Percentiles rank a stretch among this genome's conserved stretches.
phyloP scores from a whole-genome alignment of 2,113 vertebrate genomes.

The Sorex fumeus region DNA sequence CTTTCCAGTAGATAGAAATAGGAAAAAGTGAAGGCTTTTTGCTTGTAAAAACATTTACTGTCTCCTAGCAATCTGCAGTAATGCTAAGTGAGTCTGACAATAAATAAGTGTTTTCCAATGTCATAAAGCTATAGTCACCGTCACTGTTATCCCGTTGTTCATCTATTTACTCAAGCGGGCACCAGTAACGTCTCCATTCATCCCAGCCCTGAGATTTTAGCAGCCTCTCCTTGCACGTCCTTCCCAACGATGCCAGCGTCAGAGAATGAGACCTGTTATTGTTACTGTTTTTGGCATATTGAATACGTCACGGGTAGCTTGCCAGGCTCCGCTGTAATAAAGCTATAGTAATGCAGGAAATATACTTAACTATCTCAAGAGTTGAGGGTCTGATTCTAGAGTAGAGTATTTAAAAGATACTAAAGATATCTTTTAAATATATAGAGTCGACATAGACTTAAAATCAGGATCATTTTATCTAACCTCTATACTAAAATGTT shows the following conservation, averaged over 20 bases:
- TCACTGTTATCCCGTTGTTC: no score
- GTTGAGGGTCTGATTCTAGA: not conserved
- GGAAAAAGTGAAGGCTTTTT: conserved; percentile 80
- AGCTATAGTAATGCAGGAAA: conserved; percentile 63
- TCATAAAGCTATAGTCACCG: conserved; percentile 75
- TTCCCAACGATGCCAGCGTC: no score
- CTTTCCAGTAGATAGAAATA: conserved; percentile 68
- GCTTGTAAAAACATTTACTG: conserved; percentile 83
- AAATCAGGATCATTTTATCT: not conserved
- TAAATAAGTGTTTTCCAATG: conserved; percentile 73
- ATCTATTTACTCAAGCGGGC: no score
- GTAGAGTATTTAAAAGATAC: conserved; percentile 40
- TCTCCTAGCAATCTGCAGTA: conserved; percentile 82
- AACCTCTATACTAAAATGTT: not conserved
- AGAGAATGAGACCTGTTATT: no score
- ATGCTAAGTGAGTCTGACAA: conserved; percentile 76
- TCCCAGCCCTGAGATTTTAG: no score
- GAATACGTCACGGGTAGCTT: no score
- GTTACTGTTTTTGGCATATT: no score
- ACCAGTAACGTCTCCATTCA: no score
- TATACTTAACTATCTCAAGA: conserved; percentile 56
- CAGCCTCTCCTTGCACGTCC: no score
- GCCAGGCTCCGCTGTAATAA: no score
- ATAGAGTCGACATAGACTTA: not conserved
- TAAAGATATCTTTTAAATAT: no score